Base-by-base conservation (phyloP, 2,113 vertebrate genomes). In the Triplophysa dalaica region DNA sequence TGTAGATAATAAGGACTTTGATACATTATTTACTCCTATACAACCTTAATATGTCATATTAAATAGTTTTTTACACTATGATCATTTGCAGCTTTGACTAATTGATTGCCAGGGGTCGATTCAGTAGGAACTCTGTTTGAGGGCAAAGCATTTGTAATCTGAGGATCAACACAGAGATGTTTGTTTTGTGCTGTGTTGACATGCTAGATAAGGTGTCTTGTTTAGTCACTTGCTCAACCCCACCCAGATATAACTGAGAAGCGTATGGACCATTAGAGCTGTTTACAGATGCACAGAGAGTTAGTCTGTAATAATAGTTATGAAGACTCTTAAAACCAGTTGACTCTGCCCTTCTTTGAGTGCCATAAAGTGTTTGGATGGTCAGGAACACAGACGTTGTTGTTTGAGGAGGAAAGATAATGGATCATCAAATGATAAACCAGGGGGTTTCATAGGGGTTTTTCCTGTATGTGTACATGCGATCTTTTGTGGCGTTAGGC, bases 131-230 rank as follows among this genome's bases (percentile, higher is more conserved):
- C 14, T 16, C 16, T 6, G 13, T 16, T 54, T 54, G 0, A 19
- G 14, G 3, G 14, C 14, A 54, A 58, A 58, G n/a, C 26, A 12
- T 67, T 24, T 17, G 21, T 22, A 48, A 16, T 6, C 22, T 17
- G 43, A 68, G 66, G 21, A 48, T 43, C n/a, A 4, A 38, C 43
- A 12, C 9, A 22, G 21, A 8, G 33, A 45, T 24, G 21, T 50
- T 69, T 48, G 43, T 33, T 70, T 70, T 29, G 19, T 58, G 68
- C 68, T 54, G 16, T 69, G 66, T 69, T 17, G 43, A 50, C 13
- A 1, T 69, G 63, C 33, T 4, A 50, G 66, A 2, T 12, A 21
- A 21, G n/a, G 9, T 58, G 8, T 58, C 19, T 58, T 58, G 14
- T 17, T 16, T 52, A 52, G 21, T 50, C 1, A 50, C 12, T 48